Conservation (phyloP, 2,797 vertebrate species). For the Melanotaenia trifasciata region DNA sequence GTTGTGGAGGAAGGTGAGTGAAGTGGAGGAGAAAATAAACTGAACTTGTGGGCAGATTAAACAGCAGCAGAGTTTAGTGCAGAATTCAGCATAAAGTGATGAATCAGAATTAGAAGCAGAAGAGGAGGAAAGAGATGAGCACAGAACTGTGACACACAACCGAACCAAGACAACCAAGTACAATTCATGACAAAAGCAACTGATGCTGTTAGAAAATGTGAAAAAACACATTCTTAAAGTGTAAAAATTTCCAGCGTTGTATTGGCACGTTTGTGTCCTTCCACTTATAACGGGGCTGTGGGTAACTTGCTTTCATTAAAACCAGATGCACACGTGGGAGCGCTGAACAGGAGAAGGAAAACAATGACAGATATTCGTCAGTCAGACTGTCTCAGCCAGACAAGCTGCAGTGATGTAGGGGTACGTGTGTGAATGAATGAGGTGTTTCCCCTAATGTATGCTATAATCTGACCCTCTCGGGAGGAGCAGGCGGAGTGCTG, state of each 20-base stretch:
- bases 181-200: slow-evolving; percentile 65
- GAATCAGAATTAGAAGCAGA: slow-evolving; percentile 24
- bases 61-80: slow-evolving; percentile 1
- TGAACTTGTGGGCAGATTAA: background rate
- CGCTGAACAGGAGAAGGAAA: slow-evolving; percentile 47
- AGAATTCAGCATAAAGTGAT: slow-evolving; percentile 9
- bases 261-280: slow-evolving; percentile 45
- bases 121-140: slow-evolving; percentile 25
- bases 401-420: slow-evolving; percentile 54
- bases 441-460: slow-evolving; percentile 71
- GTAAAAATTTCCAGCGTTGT: slow-evolving; percentile 66
- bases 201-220: slow-evolving; percentile 28
- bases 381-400: slow-evolving; percentile 64
- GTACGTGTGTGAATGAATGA: slow-evolving; percentile 74
- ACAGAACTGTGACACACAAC: slow-evolving; percentile 11
- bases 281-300: slow-evolving; percentile 50
- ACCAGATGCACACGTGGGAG: slow-evolving; percentile 61
- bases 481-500: slow-evolving; percentile 42
- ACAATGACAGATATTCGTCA: slow-evolving; percentile 67
- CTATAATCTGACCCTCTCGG: slow-evolving; percentile 65
- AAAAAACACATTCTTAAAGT: slow-evolving; percentile 36
- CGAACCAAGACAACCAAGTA: slow-evolving; percentile 56
- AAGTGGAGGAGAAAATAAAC: background rate
- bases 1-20: background rate
- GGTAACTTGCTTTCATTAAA: slow-evolving; percentile 64